phyloP scores from a whole-genome alignment of 2,888 invertebrate species.

The Galeopsomyia nigrocyanea region DNA sequence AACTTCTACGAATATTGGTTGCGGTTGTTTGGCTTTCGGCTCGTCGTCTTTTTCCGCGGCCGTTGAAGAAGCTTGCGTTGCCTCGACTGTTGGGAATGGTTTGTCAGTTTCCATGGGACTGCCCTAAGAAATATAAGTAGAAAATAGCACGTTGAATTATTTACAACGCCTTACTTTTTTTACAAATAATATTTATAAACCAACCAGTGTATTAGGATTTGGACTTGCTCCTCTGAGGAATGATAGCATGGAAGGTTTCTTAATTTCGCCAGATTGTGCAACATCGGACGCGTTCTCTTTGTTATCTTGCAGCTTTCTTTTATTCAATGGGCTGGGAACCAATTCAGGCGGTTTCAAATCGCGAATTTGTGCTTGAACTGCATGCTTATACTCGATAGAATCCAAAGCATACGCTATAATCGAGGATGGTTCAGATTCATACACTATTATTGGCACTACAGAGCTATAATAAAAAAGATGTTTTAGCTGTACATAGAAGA shows the following conservation, averaged over 20 bases:
- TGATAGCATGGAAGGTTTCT: constrained; percentile 63
- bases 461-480: constrained; percentile 54
- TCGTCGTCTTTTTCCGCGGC: constrained; percentile 61
- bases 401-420: constrained; percentile 87
- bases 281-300: constrained; percentile 64
- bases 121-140: constrained; percentile 34
- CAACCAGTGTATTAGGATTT: constrained; percentile 51
- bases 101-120: constrained; percentile 63
- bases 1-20: constrained; percentile 71
- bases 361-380: constrained; percentile 70
- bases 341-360: constrained; percentile 63
- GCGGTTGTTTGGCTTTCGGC: constrained; percentile 59
- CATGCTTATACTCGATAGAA: constrained; percentile 78
- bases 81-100: constrained; percentile 49
- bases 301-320: constrained; percentile 68
- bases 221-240: constrained; percentile 65
- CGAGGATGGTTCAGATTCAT: constrained; percentile 86
- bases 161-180: not conserved
- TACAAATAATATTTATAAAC: constrained; percentile 1
- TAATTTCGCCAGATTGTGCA: constrained; percentile 60
- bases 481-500: not conserved
- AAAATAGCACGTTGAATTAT: not conserved
- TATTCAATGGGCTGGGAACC: constrained; percentile 70
- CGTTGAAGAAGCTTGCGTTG: constrained; percentile 28
- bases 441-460: constrained; percentile 78